Percentiles rank a stretch among this genome's conserved stretches.
These are phyloP conservation scores for Glaucidium brasilianum DNA, from an alignment of 2,113 vertebrate species.

Conservation along the genomic window DNA sequence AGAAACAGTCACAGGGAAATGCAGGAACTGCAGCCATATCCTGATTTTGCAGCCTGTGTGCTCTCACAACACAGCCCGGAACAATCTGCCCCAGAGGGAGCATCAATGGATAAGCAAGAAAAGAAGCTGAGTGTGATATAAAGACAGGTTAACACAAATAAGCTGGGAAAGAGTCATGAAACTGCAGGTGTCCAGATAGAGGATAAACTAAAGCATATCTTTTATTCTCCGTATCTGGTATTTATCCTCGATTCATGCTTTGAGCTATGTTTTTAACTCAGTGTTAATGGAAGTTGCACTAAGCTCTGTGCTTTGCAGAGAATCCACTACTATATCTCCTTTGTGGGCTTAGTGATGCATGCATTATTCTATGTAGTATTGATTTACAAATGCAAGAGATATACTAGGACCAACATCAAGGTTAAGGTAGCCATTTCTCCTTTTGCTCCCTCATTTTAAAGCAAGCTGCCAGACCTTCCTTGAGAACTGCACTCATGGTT, in stretches of 20 bases:
- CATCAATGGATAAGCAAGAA: background rate
- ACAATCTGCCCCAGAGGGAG: background rate
- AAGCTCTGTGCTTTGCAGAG: background rate
- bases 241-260: constrained; percentile 24
- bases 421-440: background rate
- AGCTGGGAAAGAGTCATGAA: background rate
- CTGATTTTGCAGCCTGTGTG: background rate
- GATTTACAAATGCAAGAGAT: background rate
- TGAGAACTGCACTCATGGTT: background rate
- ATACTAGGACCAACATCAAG: background rate
- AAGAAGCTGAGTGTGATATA: background rate
- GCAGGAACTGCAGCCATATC: background rate
- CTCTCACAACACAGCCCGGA: background rate
- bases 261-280: constrained; percentile 19
- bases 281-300: background rate
- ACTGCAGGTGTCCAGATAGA: constrained; percentile 17
- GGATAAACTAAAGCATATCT: background rate
- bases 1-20: background rate
- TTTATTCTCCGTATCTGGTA: background rate
- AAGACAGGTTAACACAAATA: background rate
- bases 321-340: background rate
- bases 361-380: background rate
- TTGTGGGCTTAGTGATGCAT: background rate
- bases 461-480: background rate
- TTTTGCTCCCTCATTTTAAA: background rate